Evolutionary conservation across 1,140 invertebrate species (phyloP).

Genomic region (Coboldia fuscipes): DNA sequence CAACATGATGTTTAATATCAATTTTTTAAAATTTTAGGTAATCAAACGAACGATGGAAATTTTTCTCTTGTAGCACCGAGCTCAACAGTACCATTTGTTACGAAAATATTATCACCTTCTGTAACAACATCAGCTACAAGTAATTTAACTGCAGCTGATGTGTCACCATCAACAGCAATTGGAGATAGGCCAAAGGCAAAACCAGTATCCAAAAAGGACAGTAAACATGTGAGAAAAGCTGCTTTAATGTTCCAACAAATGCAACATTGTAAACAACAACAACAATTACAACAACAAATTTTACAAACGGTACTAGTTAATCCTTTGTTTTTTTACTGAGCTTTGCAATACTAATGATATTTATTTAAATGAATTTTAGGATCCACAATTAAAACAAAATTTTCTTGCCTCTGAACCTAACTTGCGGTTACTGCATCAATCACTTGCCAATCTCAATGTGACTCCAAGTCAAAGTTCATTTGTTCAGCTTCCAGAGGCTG

Average conservation of each 20-base stretch:
- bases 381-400: conserved; percentile 14
- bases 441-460: neutral
- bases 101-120: neutral
- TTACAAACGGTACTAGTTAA: no score
- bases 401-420: conserved; percentile 5
- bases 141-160: conserved; percentile 8
- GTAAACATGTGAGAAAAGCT: conserved; percentile 29
- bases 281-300: conserved; percentile 13
- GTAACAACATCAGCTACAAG: neutral
- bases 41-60: neutral
- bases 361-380: no score
- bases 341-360: no score
- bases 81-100: neutral
- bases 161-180: conserved; percentile 43
- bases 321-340: no score
- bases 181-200: conserved; percentile 62
- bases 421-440: neutral
- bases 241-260: conserved; percentile 9
- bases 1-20: no score
- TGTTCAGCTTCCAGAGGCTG: no score
- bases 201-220: conserved; percentile 52
- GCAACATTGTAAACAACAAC: conserved; percentile 19
- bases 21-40: no score
- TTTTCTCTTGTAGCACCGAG: neutral
- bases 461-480: neutral